A percentile compares a stretch with the other conserved stretches of the same genome.
Evolutionary conservation across 2,113 vertebrate species (phyloP).

Genomic region (Nasalis larvatus): DNA sequence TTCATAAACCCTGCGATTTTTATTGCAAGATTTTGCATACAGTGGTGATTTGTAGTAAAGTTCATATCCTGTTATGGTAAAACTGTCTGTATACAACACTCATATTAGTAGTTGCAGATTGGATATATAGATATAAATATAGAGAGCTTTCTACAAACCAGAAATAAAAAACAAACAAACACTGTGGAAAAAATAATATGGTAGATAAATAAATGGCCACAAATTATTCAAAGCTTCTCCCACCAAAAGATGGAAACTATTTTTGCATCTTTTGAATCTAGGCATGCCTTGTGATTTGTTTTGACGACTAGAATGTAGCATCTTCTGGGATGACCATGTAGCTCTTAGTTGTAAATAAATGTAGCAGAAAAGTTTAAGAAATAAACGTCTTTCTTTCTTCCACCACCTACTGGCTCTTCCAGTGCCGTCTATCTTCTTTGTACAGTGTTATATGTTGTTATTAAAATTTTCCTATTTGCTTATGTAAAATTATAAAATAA

Average conservation of each 20-base stretch:
- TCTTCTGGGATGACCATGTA: background rate
- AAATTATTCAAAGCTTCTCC: background rate
- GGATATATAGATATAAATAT: background rate
- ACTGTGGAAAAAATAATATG: background rate
- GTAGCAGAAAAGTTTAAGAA: background rate
- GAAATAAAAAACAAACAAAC: background rate
- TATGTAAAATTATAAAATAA: background rate
- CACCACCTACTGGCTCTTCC: no score
- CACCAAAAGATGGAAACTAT: background rate
- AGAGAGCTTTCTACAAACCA: background rate
- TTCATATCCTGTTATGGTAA: background rate
- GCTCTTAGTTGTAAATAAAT: background rate
- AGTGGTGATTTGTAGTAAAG: background rate
- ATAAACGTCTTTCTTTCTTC: background rate
- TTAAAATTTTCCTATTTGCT: background rate
- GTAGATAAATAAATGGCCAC: background rate
- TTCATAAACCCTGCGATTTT: background rate
- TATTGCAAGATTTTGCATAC: background rate
- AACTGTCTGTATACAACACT: background rate
- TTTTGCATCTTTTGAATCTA: background rate
- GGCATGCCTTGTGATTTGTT: background rate
- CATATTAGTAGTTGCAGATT: background rate
- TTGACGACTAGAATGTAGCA: background rate
- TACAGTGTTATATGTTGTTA: background rate
- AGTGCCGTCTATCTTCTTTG: background rate